Percentiles rank a stretch among this genome's conserved stretches.
These are phyloP conservation scores for Nomada fucata DNA, from an alignment of 2,888 invertebrate genomes.

Conservation along the genomic window DNA sequence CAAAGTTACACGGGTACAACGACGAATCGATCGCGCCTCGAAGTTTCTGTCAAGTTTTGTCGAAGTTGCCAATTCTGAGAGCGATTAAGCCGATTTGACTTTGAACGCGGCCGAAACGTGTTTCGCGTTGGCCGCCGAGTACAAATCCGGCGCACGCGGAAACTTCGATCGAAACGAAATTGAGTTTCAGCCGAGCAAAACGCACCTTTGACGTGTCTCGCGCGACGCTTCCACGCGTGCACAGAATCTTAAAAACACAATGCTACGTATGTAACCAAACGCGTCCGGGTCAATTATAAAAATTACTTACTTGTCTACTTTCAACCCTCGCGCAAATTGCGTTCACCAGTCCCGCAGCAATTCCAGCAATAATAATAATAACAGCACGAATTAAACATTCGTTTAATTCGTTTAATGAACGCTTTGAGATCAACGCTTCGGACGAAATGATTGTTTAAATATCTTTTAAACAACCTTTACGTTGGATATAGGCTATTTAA, in stretches of 20 bases:
- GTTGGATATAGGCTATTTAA: background rate
- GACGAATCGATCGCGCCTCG: background rate
- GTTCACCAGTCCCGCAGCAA: background rate
- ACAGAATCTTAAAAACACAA: no score
- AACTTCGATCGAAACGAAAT: constrained; percentile 57
- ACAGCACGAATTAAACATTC: background rate
- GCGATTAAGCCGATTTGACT: constrained; percentile 46
- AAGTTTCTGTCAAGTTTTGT: constrained; percentile 28
- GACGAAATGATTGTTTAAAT: no score
- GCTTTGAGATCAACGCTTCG: background rate
- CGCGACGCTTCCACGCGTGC: no score
- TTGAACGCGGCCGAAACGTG: constrained; percentile 14
- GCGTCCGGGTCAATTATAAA: no score
- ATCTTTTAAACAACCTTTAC: background rate
- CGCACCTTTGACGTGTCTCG: background rate
- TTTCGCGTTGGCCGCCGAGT: constrained; percentile 1
- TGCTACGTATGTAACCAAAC: no score
- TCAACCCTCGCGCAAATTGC: background rate
- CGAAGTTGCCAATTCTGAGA: constrained; percentile 29
- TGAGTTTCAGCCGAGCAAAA: constrained; percentile 35
- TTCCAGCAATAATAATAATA: background rate
- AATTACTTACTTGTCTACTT: background rate
- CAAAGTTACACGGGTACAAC: background rate
- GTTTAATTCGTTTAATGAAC: background rate
- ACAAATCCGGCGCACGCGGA: constrained; percentile 23